A percentile compares a stretch with the other conserved stretches of the same genome.
These are phyloP conservation scores for Pogonomyrmex barbatus DNA, from an alignment of 1,140 invertebrate genomes.

Conservation along the genomic window DNA sequence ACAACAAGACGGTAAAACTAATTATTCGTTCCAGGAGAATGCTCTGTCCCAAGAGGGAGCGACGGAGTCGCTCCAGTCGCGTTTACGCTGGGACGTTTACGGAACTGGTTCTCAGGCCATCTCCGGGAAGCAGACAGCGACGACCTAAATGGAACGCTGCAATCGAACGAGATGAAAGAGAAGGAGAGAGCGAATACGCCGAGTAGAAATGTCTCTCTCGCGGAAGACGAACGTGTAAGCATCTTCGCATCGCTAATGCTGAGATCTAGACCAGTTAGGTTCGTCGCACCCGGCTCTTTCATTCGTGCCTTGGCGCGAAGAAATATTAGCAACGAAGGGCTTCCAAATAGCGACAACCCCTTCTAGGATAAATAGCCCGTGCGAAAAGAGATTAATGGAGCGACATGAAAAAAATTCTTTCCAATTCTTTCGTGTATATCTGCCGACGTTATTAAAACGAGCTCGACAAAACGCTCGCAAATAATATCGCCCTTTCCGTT, in stretches of 20 bases:
- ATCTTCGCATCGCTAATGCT: slow-evolving; percentile 31
- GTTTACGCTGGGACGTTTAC: slow-evolving; percentile 28
- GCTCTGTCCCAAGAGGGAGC: background rate
- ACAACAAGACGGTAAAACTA: slow-evolving; percentile 45
- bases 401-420: slow-evolving; percentile 31
- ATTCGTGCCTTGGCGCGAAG: slow-evolving; percentile 33
- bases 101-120: slow-evolving; percentile 38
- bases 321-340: slow-evolving; percentile 36
- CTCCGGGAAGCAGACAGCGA: slow-evolving; percentile 29
- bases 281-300: slow-evolving; percentile 30
- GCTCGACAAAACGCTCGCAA: slow-evolving; percentile 22
- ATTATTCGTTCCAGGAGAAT: slow-evolving; percentile 46
- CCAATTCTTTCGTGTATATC: slow-evolving; percentile 31
- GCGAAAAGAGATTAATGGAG: slow-evolving; percentile 52
- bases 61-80: slow-evolving; percentile 3
- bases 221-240: slow-evolving; percentile 37
- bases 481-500: slow-evolving; percentile 27
- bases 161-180: slow-evolving; percentile 35
- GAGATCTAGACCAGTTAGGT: slow-evolving; percentile 33
- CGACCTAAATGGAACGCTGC: slow-evolving; percentile 45
- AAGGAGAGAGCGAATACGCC: background rate
- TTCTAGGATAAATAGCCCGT: slow-evolving; percentile 34
- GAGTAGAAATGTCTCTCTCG: slow-evolving; percentile 20
- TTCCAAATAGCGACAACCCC: slow-evolving; percentile 18
- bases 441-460: slow-evolving; percentile 27